Base-by-base conservation (phyloP, 2,113 vertebrate genomes). In the Chunga burmeisteri region DNA sequence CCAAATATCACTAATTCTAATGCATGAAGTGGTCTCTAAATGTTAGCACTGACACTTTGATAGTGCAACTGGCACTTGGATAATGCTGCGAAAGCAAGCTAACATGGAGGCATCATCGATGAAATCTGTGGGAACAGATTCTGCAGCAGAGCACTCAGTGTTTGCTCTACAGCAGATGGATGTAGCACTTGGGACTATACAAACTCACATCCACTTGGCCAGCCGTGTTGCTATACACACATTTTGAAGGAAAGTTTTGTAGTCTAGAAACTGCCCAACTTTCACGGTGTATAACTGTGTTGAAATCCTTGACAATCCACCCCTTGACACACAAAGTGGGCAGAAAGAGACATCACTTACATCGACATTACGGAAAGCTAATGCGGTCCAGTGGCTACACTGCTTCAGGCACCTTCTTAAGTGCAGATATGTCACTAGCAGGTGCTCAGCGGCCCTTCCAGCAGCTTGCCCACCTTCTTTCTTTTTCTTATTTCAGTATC, bases 261-360 rank as follows among this genome's bases (percentile, higher is more conserved):
- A 30, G 40, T 23, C 23, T 47, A n/a, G 42, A 16, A 65, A 44
- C 32, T 13, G 14, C 7, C 16, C n/a, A 27, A 16, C 23, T 82
- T 61, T n/a, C 79, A 30, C n/a, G 15, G 7, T 0, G 1, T 15
- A 1, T 38, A 47, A 30, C 11, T 6, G 6, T 13, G 6, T 50
- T 83, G 36, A 27, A 55, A 50, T 7, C 13, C 38, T 42, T 19
- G 17, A 30, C 21, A 38, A 50, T 16, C n/a, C 5, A 6, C 34
- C 16, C 27, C 42, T 42, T 22, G 27, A 53, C 25, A 21, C 15
- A 20, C 14, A 21, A 30, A 49, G 38, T 3, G 7, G 10, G 15
- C 34, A 79, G 47, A 47, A 56, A 15, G 25, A 42, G n/a, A 50
- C 29, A 42, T 25, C 18, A 4, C 52, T 36, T 36, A 49, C 11